A percentile compares a stretch with the other conserved stretches of the same genome.
Evolutionary conservation across 2,888 invertebrate genomes (phyloP).

Genomic region (Eupithecia insigniata): DNA sequence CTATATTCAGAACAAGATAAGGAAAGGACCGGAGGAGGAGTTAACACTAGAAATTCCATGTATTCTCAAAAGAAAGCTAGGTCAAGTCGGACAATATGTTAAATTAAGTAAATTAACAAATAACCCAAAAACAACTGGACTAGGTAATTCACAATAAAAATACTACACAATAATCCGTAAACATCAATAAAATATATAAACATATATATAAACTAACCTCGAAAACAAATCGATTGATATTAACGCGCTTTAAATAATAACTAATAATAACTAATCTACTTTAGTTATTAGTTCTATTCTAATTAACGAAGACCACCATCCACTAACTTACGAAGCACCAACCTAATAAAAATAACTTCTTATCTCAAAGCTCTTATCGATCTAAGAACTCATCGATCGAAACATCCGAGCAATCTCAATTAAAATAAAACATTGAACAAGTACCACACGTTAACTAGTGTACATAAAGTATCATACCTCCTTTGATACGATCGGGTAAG

Average conservation of each 20-base stretch:
- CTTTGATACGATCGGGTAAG: constrained; percentile 28
- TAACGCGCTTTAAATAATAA: neutral
- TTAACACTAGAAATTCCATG: too few species aligned
- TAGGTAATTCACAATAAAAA: neutral
- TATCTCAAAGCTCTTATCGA: constrained; percentile 9
- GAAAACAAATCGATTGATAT: neutral
- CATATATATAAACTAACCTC: too few species aligned
- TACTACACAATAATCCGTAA: neutral
- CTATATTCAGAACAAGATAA: neutral
- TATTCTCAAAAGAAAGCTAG: too few species aligned
- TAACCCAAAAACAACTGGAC: too few species aligned
- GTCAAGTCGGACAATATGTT: too few species aligned
- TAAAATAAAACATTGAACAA: constrained; percentile 21
- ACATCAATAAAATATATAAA: neutral
- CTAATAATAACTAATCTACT: neutral
- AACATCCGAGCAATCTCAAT: constrained; percentile 26
- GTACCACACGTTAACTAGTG: neutral
- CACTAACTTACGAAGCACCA: neutral
- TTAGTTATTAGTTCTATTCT: neutral
- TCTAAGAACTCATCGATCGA: constrained; percentile 20
- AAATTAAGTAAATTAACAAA: neutral
- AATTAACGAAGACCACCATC: neutral
- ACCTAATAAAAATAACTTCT: neutral
- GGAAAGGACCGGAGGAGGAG: neutral
- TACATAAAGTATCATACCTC: constrained; percentile 23